Base-by-base conservation (phyloP, 1,140 invertebrate species). In the Druon quercuslanigerum region DNA sequence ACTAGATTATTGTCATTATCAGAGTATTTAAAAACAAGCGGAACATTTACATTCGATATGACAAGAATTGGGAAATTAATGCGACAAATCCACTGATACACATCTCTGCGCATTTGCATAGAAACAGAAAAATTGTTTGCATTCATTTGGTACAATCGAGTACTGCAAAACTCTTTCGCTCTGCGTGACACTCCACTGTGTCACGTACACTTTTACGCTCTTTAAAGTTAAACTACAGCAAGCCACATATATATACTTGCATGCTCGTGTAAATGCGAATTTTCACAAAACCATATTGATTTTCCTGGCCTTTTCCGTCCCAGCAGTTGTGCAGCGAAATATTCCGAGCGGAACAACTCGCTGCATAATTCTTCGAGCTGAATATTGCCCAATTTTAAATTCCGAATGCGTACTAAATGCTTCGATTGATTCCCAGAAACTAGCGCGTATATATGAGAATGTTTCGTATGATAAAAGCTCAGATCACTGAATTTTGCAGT, bases 261-360 rank as follows among this genome's bases (percentile, higher is more conserved):
- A 75, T 25, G 72, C 71, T 70, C 54, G 71, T 78, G 60, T 75
- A 75, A 79, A 74, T 82, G 76, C 72, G 78, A 81, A 79, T 87
- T 87, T 88, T 85, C 82, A 86, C 71, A 73, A 72, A 46, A 77
- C 71, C 14, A 77, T 87, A 88, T 87, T 87, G 85, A 88, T 87
- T 88, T 85, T 87, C 50, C 51, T 74, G 60, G 80, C 80, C 77
- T 80, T 81, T 85, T 83, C 80, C 76, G 74, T 72, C 73, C 33
- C 50, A 20, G 14, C 52, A 54, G 76, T 66, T 66, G 33, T 77
- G 57, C 70, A 76, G 57, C 76, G 19, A 81, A 84, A 83, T 84
- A 82, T 82, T 79, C 56, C 72, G 17, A 75, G 71, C 77, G 52
- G 50, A 81, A 75, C 66, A 78, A 52, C 71, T 33, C 50, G 33